phyloP scores from a whole-genome alignment of 2,888 invertebrate genomes.

The Pristionchus maxplancki region DNA sequence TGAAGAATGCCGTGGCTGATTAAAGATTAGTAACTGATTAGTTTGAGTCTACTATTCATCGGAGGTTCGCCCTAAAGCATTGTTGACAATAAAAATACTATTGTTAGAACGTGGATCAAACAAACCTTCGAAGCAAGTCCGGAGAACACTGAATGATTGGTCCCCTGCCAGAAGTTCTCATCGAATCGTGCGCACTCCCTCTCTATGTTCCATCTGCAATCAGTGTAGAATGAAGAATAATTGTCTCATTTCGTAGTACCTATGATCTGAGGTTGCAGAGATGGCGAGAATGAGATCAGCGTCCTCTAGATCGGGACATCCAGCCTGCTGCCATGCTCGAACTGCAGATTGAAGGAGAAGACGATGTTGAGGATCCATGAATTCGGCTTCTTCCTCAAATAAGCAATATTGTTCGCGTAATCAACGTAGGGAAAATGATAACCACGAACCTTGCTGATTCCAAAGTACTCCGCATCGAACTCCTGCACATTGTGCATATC shows the following conservation, averaged over 20 bases:
- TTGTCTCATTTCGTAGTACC: neutral
- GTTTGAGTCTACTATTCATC: neutral
- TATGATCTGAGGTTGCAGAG: conserved; percentile 39
- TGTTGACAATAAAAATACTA: too few relatives aligned
- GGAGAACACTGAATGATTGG: conserved; percentile 43
- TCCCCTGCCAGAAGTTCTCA: conserved; percentile 53
- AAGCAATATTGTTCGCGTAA: neutral
- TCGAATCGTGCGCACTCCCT: conserved; percentile 57
- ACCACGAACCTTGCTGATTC: neutral
- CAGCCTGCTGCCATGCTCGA: conserved; percentile 84
- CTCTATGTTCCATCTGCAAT: conserved; percentile 56
- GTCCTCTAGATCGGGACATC: conserved; percentile 55
- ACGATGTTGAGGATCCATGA: conserved; percentile 92
- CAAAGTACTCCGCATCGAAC: conserved; percentile 32
- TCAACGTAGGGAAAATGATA: neutral
- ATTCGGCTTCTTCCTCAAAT: neutral
- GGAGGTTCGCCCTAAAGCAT: too few relatives aligned
- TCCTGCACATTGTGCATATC: neutral
- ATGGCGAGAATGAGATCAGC: conserved; percentile 60
- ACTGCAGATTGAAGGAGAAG: conserved; percentile 90
- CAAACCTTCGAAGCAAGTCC: neutral
- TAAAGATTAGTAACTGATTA: conserved; percentile 62
- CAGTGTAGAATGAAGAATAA: neutral
- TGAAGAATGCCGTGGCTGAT: conserved; percentile 52
- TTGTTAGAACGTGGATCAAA: too few relatives aligned